These are phyloP conservation scores for Dermochelys coriacea DNA, from an alignment of 2,797 vertebrate genomes.

Conservation along the genomic window DNA sequence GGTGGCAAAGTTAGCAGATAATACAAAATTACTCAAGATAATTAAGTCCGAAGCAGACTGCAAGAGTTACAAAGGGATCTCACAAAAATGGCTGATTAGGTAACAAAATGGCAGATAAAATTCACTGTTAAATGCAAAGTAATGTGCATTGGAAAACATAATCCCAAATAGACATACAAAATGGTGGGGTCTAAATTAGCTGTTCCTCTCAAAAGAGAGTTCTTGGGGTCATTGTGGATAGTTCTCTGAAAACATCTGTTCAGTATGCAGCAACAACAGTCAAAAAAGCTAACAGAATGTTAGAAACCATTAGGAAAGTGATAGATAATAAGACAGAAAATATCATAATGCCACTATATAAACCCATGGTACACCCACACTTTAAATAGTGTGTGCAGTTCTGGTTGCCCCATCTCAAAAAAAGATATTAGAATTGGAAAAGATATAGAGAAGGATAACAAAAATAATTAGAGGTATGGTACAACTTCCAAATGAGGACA, in stretches of 20 bases:
- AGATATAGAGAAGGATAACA: background rate
- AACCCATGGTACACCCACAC: background rate
- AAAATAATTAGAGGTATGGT: background rate
- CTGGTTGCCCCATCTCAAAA: background rate
- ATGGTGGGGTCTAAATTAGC: background rate
- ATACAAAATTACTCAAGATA: background rate
- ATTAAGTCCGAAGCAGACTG: background rate
- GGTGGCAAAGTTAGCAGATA: background rate
- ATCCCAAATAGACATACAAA: background rate
- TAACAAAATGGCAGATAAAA: background rate
- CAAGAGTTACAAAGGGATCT: background rate
- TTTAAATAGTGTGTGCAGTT: background rate
- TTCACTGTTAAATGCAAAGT: background rate
- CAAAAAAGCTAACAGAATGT: background rate
- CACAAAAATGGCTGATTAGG: background rate
- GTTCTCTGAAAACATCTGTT: background rate
- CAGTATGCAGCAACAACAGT: background rate
- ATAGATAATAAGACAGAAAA: background rate
- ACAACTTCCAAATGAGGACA: background rate
- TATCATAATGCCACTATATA: background rate
- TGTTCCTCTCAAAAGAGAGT: background rate
- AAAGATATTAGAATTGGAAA: background rate
- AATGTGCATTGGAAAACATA: background rate
- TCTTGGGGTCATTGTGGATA: background rate
- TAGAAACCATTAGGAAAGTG: background rate